Conservation (phyloP, 2,113 vertebrate genomes). For the Tragelaphus buxtoni region DNA sequence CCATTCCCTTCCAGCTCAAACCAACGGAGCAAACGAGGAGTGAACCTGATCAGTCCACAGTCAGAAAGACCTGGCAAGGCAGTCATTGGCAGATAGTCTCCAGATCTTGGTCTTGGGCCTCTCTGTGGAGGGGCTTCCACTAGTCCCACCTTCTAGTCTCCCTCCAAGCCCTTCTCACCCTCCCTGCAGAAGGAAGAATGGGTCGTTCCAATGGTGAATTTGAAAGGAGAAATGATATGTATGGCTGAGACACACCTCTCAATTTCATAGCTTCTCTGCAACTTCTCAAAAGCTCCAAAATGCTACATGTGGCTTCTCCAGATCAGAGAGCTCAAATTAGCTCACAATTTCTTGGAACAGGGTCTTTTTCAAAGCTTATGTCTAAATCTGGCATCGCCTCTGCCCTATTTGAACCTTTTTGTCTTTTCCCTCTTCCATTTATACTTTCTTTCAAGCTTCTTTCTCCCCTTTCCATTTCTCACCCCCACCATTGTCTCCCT, state of each 20-base stretch:
- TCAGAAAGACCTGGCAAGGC: background rate
- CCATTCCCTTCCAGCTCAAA: background rate
- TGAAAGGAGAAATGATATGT: background rate
- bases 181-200: background rate
- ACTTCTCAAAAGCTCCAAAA: background rate
- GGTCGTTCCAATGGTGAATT: background rate
- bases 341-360: background rate
- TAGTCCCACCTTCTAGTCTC: background rate
- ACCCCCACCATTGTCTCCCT: background rate
- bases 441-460: background rate
- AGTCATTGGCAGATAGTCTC: background rate
- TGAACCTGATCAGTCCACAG: background rate
- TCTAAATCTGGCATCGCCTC: background rate
- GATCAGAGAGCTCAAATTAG: background rate
- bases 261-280: background rate
- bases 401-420: fast-evolving
- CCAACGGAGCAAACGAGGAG: background rate
- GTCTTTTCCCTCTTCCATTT: background rate
- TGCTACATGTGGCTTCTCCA: background rate
- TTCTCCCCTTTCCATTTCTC: background rate
- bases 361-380: background rate
- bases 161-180: background rate
- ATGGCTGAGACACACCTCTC: background rate
- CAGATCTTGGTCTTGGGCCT: background rate
- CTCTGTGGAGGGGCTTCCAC: fast-evolving